Base-by-base conservation (phyloP, 2,113 vertebrate species). In the Rhombomys opimus region DNA sequence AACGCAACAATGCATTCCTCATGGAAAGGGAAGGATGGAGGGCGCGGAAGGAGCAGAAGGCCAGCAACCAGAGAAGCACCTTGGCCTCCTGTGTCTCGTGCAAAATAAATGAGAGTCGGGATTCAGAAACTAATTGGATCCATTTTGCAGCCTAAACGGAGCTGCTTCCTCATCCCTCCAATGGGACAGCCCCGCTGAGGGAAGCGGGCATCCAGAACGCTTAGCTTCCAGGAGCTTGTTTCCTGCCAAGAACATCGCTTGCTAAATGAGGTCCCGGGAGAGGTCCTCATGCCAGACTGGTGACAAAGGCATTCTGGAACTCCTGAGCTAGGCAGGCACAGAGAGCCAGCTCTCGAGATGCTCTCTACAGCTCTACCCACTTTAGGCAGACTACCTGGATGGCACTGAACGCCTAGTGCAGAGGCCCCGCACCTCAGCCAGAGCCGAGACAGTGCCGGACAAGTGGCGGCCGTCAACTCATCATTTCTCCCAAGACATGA, bases 201-300 rank as follows among this genome's bases (percentile, higher is more conserved):
- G 67, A 76, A 13, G 27, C 0, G 15, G 68, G 50, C 68, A 35
- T 57, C 70, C 90, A 23, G 88, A 92, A 3, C 73, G 76, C 30
- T 87, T 76, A 87, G 68, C 68, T 30, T 52, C 80, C 63, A 89
- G 92, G 57, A 94, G 59, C 15, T 25, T 2, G 54, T 86, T 78
- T 50, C 0, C 0, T 88, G 87, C 84, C 86, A 81, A 91, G 91
- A 88, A 75, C 9, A 1, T 23, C 4, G 22, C 68, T 46, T 86
- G 76, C 68, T 94, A 94, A 97, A 97, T 96, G 94, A 95, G 95
- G 88, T 96, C 97, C 92, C 32, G 0, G 75, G 94, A 93, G 96
- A 94, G 50, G 2, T 65, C 46, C 85, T 15, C 10, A 0, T 3
- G n/a, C 90, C 90, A 18, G 85, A 20, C 75, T 2, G 1, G 32